Percentiles rank a stretch among this genome's conserved stretches.
Evolutionary conservation across 2,113 vertebrate genomes (phyloP).

Genomic region (Anhinga anhinga): DNA sequence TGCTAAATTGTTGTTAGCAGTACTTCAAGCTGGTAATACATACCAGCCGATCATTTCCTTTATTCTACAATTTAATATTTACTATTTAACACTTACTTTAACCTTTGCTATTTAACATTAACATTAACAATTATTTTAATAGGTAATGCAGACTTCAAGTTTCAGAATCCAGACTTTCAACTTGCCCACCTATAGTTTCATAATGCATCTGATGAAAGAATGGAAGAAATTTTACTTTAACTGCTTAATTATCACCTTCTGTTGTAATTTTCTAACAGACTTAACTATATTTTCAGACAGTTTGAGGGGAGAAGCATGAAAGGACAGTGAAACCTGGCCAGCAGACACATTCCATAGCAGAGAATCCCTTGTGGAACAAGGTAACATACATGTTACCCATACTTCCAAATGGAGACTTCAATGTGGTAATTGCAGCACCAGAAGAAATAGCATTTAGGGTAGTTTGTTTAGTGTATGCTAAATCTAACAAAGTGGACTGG

Average conservation of each 20-base stretch:
- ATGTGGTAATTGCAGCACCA: neutral
- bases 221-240: neutral
- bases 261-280: neutral
- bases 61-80: neutral
- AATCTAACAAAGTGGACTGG: neutral
- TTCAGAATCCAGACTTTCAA: neutral
- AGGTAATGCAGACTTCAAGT: neutral
- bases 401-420: conserved; percentile 17
- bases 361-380: conserved; percentile 60
- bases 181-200: neutral
- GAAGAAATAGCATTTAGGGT: neutral
- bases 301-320: conserved; percentile 18
- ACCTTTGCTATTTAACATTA: neutral
- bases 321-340: conserved; percentile 20
- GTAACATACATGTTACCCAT: conserved; percentile 16
- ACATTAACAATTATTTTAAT: neutral
- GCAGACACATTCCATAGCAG: conserved; percentile 32
- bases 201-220: neutral
- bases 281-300: neutral
- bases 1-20: neutral
- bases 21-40: neutral
- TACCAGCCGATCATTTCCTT: neutral
- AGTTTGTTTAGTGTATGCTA: neutral
- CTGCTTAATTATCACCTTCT: neutral
- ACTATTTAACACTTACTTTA: neutral